Evolutionary conservation across 1,140 invertebrate species (phyloP).

Genomic region (Drosophila dunni): DNA sequence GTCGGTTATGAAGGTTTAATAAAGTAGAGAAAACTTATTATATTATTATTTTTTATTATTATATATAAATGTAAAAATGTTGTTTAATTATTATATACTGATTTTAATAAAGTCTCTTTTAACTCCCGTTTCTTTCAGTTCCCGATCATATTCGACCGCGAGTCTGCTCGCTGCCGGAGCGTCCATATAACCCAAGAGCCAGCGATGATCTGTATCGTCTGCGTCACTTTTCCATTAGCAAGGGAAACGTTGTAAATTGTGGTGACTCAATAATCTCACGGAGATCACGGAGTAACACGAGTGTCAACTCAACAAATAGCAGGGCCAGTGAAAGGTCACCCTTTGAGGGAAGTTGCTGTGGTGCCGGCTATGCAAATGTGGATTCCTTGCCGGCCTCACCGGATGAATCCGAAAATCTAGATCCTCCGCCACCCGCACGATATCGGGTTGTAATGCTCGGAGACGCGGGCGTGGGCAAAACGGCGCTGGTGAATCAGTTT

Average conservation of each 20-base stretch:
- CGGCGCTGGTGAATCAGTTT: slow-evolving; percentile 94
- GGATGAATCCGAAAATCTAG: slow-evolving; percentile 86
- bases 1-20: too few relatives aligned
- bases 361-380: slow-evolving; percentile 90
- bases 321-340: slow-evolving; percentile 92
- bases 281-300: slow-evolving; percentile 92
- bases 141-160: slow-evolving; percentile 92
- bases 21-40: too few relatives aligned
- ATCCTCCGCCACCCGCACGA: slow-evolving; percentile 76
- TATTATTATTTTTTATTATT: too few relatives aligned
- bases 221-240: slow-evolving; percentile 94
- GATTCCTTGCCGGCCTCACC: slow-evolving; percentile 87
- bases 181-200: slow-evolving; percentile 91
- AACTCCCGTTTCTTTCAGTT: slow-evolving; percentile 85
- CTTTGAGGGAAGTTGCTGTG: slow-evolving; percentile 93
- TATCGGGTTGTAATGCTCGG: slow-evolving; percentile 93
- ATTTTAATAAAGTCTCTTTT: neutral
- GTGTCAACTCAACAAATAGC: slow-evolving; percentile 92
- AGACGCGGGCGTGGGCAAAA: slow-evolving; percentile 94
- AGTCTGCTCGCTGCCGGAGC: slow-evolving; percentile 93
- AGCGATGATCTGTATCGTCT: slow-evolving; percentile 94
- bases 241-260: slow-evolving; percentile 93
- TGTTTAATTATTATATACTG: too few relatives aligned
- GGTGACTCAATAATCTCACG: slow-evolving; percentile 94
- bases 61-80: too few relatives aligned